Evolutionary conservation across 64 coral and sea anemone species (phyloP), one percentile per base, ranked within the genome.

Genomic region (Stylophora pistillata): DNA sequence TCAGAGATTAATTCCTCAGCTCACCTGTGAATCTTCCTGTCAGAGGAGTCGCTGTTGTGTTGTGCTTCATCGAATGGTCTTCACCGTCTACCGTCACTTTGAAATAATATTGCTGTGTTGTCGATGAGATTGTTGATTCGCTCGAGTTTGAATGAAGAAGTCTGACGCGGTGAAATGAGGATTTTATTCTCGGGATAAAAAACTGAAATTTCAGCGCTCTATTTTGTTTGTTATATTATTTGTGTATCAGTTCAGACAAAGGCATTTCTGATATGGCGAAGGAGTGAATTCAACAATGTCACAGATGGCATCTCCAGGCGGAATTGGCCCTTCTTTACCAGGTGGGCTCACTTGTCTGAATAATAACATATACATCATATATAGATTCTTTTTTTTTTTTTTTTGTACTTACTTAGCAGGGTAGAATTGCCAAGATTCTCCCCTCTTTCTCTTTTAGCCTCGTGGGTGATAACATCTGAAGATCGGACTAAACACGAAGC

Each of bases 401-500:
- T 23, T 56, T 53, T 54, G 11, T 11, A n/a, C 23, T 21, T 26
- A 68, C 26, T 25, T 25, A 11, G 9, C 12, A 68, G 20, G 23
- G 23, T 26, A 12, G 0, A 10, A 15, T 23, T 55, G 13, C 7
- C 10, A 13, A 32, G 29, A 32, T 29, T 28, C 52, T 56, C 53
- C 56, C 56, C 15, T 15, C 9, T 2, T 78, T 56, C 13, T 79
- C 65, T 73, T 20, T 69, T 55, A 82, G 88, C 57, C 10, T 88
- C 90, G 13, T 99, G 97, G 97, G 93, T 99, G 64, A 87, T 99
- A n/a, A 72, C 85, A 77, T 70, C 93, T 62, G 97, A 95, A 27
- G 97, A 99, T 70, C 77, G 97, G 15, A 87, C 71, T 18, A 99
- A 99, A 47, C 97, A 99, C 78, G 97, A 99, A 80, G 77, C 97